Percentiles rank a stretch among this genome's conserved stretches.
Evolutionary conservation across 2,797 vertebrate species (phyloP).

Genomic region (Smutsia temminckii): DNA sequence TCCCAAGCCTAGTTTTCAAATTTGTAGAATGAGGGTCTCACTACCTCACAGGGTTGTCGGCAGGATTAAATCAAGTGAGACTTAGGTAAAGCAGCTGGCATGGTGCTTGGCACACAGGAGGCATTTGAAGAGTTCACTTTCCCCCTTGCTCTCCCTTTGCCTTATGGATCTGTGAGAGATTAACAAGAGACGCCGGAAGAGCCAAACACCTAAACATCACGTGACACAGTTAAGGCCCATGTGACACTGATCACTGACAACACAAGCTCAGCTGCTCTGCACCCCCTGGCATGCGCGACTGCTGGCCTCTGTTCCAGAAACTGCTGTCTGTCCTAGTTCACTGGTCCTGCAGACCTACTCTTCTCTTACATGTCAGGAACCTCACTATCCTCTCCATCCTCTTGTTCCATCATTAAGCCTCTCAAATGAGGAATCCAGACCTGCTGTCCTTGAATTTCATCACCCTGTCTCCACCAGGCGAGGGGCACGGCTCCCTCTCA

Average conservation of each 20-base stretch:
- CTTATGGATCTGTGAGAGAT: background rate
- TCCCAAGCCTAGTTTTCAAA: background rate
- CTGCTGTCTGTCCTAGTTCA: background rate
- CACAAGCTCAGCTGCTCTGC: rapidly evolving
- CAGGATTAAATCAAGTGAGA: background rate
- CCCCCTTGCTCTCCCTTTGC: background rate
- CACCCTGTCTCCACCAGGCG: background rate
- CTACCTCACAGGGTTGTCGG: background rate
- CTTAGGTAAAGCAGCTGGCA: background rate
- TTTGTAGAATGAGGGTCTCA: background rate
- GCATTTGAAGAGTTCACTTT: background rate
- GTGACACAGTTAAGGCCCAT: background rate
- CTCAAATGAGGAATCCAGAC: background rate
- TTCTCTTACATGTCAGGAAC: background rate
- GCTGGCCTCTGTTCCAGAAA: background rate
- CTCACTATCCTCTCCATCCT: background rate
- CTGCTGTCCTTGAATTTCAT: background rate
- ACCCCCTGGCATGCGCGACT: rapidly evolving
- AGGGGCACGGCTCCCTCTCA: background rate
- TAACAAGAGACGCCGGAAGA: background rate
- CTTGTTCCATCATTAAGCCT: background rate
- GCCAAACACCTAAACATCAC: background rate
- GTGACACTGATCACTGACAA: background rate
- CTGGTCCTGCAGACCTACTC: background rate
- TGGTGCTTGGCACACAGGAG: background rate